Evolutionary conservation across 2,888 invertebrate species (phyloP).

Genomic region (Tetragnatha montana): DNA sequence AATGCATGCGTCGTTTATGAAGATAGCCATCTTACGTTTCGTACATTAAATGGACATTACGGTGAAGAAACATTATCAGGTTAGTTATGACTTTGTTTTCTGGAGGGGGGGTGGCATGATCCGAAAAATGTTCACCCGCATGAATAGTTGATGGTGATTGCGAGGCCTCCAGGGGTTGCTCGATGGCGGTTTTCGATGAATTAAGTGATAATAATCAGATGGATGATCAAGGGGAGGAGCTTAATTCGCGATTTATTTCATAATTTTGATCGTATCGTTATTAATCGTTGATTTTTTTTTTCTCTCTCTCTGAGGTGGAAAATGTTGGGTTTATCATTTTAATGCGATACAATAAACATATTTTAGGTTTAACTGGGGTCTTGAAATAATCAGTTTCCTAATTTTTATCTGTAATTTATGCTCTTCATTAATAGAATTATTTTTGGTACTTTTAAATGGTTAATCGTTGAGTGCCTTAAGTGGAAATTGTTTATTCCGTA

Average conservation of each 20-base stretch:
- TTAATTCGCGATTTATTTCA: not conserved
- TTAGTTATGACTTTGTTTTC: conserved; percentile 35
- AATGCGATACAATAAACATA: too few species aligned
- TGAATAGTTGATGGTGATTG: conserved; percentile 60
- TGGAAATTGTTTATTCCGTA: too few species aligned
- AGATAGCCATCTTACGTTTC: conserved; percentile 5
- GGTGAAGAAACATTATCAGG: conserved; percentile 41
- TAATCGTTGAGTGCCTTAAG: too few species aligned
- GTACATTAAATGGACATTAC: conserved; percentile 45
- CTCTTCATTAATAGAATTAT: too few species aligned
- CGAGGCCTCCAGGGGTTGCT: conserved; percentile 17
- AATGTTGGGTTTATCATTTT: too few species aligned
- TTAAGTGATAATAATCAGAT: conserved; percentile 20
- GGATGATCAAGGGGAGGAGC: not conserved
- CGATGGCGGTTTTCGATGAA: conserved; percentile 38
- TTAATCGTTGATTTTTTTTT: not conserved
- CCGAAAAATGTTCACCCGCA: conserved; percentile 37
- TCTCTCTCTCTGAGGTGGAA: too few species aligned
- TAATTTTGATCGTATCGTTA: not conserved
- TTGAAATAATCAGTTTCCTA: too few species aligned
- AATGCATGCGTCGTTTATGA: conserved; percentile 46
- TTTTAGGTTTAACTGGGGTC: too few species aligned
- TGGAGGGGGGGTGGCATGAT: not conserved
- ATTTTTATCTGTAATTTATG: too few species aligned
- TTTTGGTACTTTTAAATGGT: too few species aligned